Evolutionary conservation across 1,140 invertebrate genomes (phyloP).

Genomic region (Ctenoplectra terminalis): DNA sequence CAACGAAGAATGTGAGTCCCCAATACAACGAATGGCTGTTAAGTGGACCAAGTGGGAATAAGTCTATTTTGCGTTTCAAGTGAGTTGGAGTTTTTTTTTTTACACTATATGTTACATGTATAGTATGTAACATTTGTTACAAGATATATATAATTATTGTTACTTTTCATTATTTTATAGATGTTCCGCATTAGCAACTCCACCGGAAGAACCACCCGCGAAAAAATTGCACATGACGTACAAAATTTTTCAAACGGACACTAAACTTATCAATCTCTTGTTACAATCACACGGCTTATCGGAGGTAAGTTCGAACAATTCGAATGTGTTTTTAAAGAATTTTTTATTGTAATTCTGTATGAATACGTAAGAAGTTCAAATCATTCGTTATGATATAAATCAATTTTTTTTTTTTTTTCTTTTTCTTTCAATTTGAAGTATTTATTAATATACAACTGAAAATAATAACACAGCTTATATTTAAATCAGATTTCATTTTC

Average conservation of each 20-base stretch:
- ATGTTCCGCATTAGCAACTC: conserved; percentile 80
- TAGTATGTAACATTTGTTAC: too few species aligned
- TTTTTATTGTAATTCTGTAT: conserved; percentile 19
- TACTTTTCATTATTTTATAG: conserved; percentile 61
- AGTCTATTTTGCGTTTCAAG: conserved; percentile 80
- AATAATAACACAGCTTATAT: background rate
- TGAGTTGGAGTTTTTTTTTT: conserved; percentile 58
- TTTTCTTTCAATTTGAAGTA: conserved; percentile 10
- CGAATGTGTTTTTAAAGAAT: background rate
- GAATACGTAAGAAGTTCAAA: background rate
- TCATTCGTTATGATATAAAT: conserved; percentile 7
- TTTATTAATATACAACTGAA: background rate
- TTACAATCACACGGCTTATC: conserved; percentile 89
- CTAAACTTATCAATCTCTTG: conserved; percentile 88
- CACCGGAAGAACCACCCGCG: conserved; percentile 84
- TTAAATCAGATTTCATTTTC: background rate
- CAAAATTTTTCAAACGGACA: conserved; percentile 91
- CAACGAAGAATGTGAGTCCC: conserved; percentile 70
- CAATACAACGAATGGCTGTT: conserved; percentile 78
- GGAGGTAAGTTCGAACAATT: conserved; percentile 83
- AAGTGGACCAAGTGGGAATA: conserved; percentile 75
- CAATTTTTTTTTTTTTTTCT: background rate
- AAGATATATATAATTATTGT: background rate
- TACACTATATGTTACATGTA: background rate
- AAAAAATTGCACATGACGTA: conserved; percentile 90